Conservation (phyloP, 1,140 invertebrate species). For the Bombus confusus region DNA sequence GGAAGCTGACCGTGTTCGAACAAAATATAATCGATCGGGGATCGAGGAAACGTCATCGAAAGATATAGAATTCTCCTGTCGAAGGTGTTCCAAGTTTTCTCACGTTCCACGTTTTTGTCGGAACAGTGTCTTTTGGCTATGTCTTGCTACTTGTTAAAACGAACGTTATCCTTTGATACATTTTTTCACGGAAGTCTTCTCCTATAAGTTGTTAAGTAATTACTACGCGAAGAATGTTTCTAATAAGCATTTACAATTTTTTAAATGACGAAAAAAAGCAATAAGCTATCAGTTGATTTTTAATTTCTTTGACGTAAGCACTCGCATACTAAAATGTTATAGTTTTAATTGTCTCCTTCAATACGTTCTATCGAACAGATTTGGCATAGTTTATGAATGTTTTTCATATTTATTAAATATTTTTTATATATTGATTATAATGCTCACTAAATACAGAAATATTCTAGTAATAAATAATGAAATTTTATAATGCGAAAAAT, state of each 20-base stretch:
- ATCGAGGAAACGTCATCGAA: not conserved
- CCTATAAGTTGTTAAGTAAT: not conserved
- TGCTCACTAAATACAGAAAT: not conserved
- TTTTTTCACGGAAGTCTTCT: not conserved
- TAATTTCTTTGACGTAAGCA: no score
- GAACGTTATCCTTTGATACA: not conserved
- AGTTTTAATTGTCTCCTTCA: no score
- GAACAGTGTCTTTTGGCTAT: slow-evolving; percentile 3
- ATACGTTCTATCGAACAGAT: no score
- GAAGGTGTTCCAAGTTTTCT: not conserved
- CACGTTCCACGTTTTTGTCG: slow-evolving; percentile 5
- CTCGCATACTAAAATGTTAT: no score
- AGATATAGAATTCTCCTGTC: slow-evolving; percentile 1
- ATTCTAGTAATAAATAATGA: not conserved
- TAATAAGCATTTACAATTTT: not conserved
- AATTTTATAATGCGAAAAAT: not conserved
- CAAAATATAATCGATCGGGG: slow-evolving; percentile 6
- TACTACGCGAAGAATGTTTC: not conserved
- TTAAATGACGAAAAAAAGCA: not conserved
- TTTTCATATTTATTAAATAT: not conserved
- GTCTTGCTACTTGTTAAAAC: not conserved
- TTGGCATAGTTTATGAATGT: no score
- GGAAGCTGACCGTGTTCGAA: not conserved
- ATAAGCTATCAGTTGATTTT: not conserved
- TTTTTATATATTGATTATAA: not conserved